Percentiles rank a stretch among this genome's conserved stretches.
These are phyloP conservation scores for Bombus ignitus DNA, from an alignment of 1,140 invertebrate genomes.

Conservation along the genomic window DNA sequence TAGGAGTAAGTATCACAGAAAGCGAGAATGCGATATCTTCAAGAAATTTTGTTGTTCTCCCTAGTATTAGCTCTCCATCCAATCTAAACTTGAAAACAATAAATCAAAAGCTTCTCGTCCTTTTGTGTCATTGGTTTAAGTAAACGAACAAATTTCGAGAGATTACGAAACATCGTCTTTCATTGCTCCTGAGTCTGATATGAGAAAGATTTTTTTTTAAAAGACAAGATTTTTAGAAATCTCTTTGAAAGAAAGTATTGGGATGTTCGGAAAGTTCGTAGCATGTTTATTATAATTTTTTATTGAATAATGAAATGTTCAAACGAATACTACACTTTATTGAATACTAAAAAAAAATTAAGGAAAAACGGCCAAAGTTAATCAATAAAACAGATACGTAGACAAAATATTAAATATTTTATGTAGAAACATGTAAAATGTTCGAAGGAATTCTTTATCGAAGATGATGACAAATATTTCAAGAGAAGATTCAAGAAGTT, in stretches of 20 bases:
- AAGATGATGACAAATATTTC: too few species aligned
- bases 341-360: too few species aligned
- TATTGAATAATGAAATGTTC: background rate
- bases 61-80: background rate
- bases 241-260: background rate
- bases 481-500: too few species aligned
- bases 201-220: too few species aligned
- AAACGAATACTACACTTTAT: too few species aligned
- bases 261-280: background rate
- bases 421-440: too few species aligned
- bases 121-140: background rate
- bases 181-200: background rate
- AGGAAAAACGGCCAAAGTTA: too few species aligned
- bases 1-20: conserved; percentile 66
- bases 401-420: too few species aligned
- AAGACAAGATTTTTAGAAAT: background rate
- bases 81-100: background rate
- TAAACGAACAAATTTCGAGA: background rate
- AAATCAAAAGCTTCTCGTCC: background rate
- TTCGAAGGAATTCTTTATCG: too few species aligned
- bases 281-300: too few species aligned
- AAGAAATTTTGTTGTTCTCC: background rate
- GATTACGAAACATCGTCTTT: background rate
- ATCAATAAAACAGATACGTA: too few species aligned
- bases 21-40: background rate